Percentiles rank a stretch among this genome's conserved stretches.
These are phyloP conservation scores for Ailuropoda melanoleuca DNA, from an alignment of 2,113 vertebrate genomes.

Conservation along the genomic window DNA sequence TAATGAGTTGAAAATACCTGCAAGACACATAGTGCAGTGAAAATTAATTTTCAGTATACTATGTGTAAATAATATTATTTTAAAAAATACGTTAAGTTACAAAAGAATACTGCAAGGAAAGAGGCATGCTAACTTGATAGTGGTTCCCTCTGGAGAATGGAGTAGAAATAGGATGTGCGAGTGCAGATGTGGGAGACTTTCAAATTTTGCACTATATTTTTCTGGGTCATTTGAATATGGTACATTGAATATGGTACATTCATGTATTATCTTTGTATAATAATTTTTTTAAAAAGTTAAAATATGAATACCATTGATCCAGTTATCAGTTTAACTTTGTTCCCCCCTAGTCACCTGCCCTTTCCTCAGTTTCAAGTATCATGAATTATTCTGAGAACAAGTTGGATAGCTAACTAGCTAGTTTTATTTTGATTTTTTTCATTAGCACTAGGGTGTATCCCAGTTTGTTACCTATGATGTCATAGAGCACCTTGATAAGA, in stretches of 20 bases:
- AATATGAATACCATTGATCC: neutral
- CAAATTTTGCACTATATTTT: neutral
- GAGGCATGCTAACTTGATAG: neutral
- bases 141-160: neutral
- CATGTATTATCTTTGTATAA: neutral
- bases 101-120: neutral
- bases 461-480: neutral
- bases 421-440: neutral
- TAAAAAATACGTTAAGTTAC: neutral
- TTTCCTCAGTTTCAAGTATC: neutral
- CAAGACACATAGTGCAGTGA: neutral
- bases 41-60: neutral
- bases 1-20: neutral
- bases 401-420: neutral
- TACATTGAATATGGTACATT: neutral
- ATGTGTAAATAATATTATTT: neutral
- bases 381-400: conserved; percentile 5
- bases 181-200: neutral
- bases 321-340: neutral
- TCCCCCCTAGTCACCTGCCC: neutral
- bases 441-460: neutral
- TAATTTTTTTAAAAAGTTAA: neutral
- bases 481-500: neutral
- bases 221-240: neutral
- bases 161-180: neutral